These are phyloP conservation scores for Strigops habroptila DNA, from an alignment of 2,113 vertebrate genomes.

Conservation along the genomic window DNA sequence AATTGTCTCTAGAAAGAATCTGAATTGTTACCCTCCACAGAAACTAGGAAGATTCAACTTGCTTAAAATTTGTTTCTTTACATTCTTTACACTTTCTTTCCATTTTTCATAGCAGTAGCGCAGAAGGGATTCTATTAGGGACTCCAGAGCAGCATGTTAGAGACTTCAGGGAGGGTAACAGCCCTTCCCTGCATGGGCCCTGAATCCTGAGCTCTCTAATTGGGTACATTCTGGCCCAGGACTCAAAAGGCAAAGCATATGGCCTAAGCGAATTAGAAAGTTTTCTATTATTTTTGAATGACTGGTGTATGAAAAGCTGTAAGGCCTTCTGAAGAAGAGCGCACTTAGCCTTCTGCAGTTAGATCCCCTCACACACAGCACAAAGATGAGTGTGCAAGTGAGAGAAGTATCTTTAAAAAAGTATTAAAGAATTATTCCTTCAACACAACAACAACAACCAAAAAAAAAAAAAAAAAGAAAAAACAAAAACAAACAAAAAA, in stretches of 20 bases:
- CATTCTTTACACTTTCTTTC: background rate
- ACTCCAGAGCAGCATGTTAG: background rate
- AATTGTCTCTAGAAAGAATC: background rate
- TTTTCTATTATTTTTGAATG: background rate
- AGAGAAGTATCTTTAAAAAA: background rate
- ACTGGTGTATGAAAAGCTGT: background rate
- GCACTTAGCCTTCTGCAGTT: background rate
- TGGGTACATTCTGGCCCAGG: rapidly evolving
- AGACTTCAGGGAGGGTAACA: background rate
- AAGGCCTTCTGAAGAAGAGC: background rate
- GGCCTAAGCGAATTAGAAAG: background rate
- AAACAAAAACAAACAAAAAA: background rate
- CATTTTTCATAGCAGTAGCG: background rate
- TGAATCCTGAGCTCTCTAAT: background rate
- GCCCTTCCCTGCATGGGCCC: background rate
- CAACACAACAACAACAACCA: background rate
- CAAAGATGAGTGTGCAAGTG: background rate
- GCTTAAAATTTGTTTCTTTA: background rate
- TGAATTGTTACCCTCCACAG: background rate
- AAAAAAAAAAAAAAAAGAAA: background rate
- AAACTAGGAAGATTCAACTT: background rate
- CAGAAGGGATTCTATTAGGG: background rate
- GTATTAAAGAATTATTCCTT: background rate
- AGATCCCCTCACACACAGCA: background rate
- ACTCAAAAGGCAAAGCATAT: background rate